Percentiles rank a stretch among this genome's conserved stretches.
Conservation (phyloP, 2,888 invertebrate genomes). For the Latheticus oryzae region DNA sequence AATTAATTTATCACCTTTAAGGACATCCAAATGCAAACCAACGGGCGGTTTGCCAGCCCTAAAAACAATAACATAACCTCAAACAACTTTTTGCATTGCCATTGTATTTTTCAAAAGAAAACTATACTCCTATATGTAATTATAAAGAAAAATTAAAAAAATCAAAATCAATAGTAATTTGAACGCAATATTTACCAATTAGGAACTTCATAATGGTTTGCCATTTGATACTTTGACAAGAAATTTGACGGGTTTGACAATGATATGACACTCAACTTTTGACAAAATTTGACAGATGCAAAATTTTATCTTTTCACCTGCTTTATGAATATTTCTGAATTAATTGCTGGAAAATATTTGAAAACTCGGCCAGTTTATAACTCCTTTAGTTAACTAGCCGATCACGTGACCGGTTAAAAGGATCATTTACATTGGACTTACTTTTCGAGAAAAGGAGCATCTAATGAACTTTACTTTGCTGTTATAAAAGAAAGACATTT, state of each 20-base stretch:
- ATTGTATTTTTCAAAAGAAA: background rate
- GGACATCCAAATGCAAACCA: constrained; percentile 96
- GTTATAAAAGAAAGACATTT: constrained; percentile 36
- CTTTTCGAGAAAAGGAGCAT: no score
- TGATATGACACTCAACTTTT: constrained; percentile 9
- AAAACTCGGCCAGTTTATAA: no score
- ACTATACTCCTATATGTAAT: no score
- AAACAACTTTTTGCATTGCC: constrained; percentile 43
- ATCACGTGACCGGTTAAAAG: no score
- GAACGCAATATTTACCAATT: constrained; percentile 75
- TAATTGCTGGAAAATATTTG: no score
- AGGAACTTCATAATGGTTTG: constrained; percentile 92
- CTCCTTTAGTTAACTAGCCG: no score
- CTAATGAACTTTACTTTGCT: no score
- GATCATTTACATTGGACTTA: no score
- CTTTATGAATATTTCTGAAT: no score
- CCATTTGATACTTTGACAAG: constrained; percentile 68
- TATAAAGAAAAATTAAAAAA: no score
- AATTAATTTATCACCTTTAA: constrained; percentile 96
- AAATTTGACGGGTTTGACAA: constrained; percentile 4
- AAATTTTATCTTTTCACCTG: no score
- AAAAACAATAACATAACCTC: constrained; percentile 58
- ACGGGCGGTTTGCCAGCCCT: constrained; percentile 99
- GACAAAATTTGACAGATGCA: no score
- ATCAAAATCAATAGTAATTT: constrained; percentile 21